phyloP scores from a whole-genome alignment of 2,113 vertebrate species.

The Pygoscelis antarcticus region DNA sequence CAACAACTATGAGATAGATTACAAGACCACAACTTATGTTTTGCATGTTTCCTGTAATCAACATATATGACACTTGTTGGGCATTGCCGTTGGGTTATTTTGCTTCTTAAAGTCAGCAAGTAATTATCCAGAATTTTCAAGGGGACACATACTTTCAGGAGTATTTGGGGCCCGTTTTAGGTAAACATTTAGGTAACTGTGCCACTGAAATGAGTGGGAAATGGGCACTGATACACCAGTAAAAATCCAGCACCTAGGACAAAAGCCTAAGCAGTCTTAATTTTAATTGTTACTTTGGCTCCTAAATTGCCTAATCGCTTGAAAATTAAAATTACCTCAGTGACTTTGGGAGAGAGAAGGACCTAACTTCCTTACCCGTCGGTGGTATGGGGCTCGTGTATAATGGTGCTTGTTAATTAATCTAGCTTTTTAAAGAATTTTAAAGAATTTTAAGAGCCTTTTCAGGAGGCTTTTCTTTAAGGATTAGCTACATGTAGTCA shows the following conservation, averaged over 20 bases:
- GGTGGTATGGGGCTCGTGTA: background rate
- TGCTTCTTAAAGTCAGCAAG: background rate
- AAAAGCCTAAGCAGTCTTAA: background rate
- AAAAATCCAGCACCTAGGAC: background rate
- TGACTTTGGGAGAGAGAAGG: background rate
- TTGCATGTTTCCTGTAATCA: background rate
- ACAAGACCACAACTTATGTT: background rate
- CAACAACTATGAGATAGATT: background rate
- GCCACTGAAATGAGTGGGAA: background rate
- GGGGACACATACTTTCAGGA: background rate
- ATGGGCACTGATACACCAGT: background rate
- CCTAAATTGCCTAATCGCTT: background rate
- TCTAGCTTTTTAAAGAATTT: background rate
- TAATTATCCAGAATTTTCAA: background rate
- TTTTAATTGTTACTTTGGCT: background rate
- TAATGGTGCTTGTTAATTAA: background rate
- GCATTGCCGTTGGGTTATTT: background rate
- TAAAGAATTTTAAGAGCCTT: background rate
- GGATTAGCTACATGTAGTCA: background rate
- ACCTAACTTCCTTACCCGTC: background rate
- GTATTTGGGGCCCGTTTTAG: background rate
- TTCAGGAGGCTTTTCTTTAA: background rate
- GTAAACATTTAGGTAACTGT: background rate
- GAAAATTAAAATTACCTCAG: background rate
- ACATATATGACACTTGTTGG: background rate